Base-by-base conservation (phyloP, 2,797 vertebrate species). In the Sorex maritimensis region DNA sequence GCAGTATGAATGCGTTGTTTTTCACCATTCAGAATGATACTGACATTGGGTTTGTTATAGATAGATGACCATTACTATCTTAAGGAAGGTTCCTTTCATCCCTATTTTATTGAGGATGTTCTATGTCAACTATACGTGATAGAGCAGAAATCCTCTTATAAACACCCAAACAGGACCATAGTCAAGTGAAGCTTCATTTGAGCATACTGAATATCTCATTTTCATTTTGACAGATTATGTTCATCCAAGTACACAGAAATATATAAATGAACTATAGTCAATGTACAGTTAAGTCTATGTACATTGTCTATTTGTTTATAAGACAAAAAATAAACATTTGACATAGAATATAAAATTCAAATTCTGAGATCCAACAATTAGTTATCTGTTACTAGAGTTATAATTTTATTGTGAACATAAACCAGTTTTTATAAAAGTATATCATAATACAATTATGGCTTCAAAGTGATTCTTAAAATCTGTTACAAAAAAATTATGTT, bases 321-420 rank as follows among this genome's bases (percentile, higher is more conserved):
- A 30, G 49, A 95, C 71, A 90, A 90, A 85, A 91, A 90, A 46
- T 58, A 82, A 92, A 46, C 65, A 92, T 55, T 80, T 93, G 90
- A 89, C 93, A 94, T 24, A 81, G 12, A 88, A 97, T 75, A 90
- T 95, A 96, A 93, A 97, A 95, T 95, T 55, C 93, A 96, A 78
- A 95, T 96, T 97, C 96, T 96, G 94, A 93, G 34, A 96, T 96
- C 83, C 90, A 97, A 97, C 97, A 98, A 97, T 96, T 98, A 97
- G 97, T 97, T 96, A 97, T 91, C 96, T 96, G 95, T 44, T 93
- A 96, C 95, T 97, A 92, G 95, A 95, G 96, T 95, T 95, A 97
- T 87, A 97, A 34, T 13, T 97, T 98, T 97, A 90, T 94, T 94
- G 79, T 94, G 97, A 92, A 98, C 95, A 96, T 94, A 98, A 69